Conservation (phyloP, 35 echinoderm and acorn worm species). For the Lytechinus variegatus region DNA sequence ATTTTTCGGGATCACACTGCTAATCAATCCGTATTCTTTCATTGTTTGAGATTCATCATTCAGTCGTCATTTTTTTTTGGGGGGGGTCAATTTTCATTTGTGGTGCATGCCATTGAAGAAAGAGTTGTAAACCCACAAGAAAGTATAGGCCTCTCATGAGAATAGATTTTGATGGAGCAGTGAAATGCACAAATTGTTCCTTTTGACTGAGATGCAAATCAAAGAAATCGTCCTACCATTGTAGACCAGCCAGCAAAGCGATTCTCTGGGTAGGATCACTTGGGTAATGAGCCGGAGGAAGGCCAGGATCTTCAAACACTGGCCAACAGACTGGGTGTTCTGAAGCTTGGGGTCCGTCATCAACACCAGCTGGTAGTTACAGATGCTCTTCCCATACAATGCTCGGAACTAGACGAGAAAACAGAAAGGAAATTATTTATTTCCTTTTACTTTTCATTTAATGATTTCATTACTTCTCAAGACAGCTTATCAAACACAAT, state of each 20-base stretch:
- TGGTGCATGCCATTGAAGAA: too few species aligned
- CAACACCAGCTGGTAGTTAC: conserved; percentile 97
- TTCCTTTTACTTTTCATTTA: neutral
- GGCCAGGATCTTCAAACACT: conserved; percentile 88
- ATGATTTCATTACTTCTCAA: too few species aligned
- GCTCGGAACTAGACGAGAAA: conserved; percentile 78
- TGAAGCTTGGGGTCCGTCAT: conserved; percentile 90
- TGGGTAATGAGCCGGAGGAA: conserved; percentile 97
- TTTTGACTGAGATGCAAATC: neutral
- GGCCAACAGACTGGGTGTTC: conserved; percentile 95
- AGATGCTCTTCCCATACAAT: conserved; percentile 98
- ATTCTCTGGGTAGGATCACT: conserved; percentile 84
- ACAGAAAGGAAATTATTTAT: neutral
- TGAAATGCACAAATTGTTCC: too few species aligned
- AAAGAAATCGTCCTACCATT: conserved; percentile 72
- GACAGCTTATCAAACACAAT: too few species aligned
- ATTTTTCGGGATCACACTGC: too few species aligned
- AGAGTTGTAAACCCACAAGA: too few species aligned
- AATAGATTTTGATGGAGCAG: too few species aligned
- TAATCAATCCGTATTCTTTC: too few species aligned
- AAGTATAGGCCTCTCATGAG: too few species aligned
- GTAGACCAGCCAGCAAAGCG: conserved; percentile 97
- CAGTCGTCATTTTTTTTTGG: too few species aligned
- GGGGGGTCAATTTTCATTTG: too few species aligned
- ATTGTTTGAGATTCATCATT: too few species aligned